Base-by-base conservation (phyloP, 2,888 invertebrate genomes). In the Drosophila prostipennis region DNA sequence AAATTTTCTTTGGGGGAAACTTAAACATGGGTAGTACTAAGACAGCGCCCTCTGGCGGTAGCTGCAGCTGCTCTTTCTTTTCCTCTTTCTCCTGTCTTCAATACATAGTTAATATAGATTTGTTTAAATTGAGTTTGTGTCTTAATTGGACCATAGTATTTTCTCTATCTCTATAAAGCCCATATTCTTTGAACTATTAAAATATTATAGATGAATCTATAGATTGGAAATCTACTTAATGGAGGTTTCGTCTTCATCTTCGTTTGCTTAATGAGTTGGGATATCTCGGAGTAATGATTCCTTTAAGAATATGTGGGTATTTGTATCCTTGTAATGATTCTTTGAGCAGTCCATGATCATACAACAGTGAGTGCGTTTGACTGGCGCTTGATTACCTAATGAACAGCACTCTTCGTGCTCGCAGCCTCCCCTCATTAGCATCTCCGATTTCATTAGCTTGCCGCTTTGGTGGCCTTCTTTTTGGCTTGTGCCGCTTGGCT, bases 401-500 rank as follows among this genome's bases (percentile, higher is more conserved):
- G 39, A 59, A 45, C 53, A 32, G 40, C 53, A 46, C 55, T 69
- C 13, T 19, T 70, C 60, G 48, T 59, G 53, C 43, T 53, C 43
- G 34, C 46, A 45, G 71, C 53, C 45, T 53, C 56, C 65, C 53
- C 56, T 51, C 61, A 61, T 71, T 70, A 70, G 61, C 70, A 70
- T 70, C 72, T 70, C 61, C n/a, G 70, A 71, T 72, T 55, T 61
- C 55, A 71, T 71, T 55, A 61, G 70, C 43, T 39, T 54, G 49
- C 39, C 71, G 13, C 34, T 48, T 42, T 32, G 58, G 23, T 26
- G 58, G 42, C 53, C 57, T 56, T 49, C 46, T 52, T 74, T 77
- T 79, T 79, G 80, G 77, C 67, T 77, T 77, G 69, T 81, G 77
- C 82, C 80, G 82, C 82, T 84, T 81, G 53, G 77, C 72, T 77